A percentile compares a stretch with the other conserved stretches of the same genome.
These are phyloP conservation scores for Allygus modestus DNA, from an alignment of 2,888 invertebrate genomes.

Conservation along the genomic window DNA sequence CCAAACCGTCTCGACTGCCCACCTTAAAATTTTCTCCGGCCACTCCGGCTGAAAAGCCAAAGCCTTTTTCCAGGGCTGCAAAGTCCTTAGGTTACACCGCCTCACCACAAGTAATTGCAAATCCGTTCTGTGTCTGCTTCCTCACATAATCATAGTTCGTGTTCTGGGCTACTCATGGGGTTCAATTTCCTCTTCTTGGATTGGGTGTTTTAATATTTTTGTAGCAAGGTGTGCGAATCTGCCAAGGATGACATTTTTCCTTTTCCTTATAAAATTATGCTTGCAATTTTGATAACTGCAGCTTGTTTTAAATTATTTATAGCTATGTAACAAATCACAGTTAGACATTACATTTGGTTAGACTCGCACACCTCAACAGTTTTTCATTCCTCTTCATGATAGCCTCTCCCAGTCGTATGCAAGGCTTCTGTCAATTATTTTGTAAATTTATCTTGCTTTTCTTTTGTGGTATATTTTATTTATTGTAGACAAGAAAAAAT, in stretches of 20 bases:
- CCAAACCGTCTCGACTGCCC: slow-evolving; percentile 41
- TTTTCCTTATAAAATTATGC: too few relatives aligned
- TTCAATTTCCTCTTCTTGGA: slow-evolving; percentile 13
- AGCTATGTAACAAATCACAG: not conserved
- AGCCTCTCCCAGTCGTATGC: slow-evolving; percentile 6
- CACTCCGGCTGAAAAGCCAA: slow-evolving; percentile 17
- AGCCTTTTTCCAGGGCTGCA: slow-evolving; percentile 1
- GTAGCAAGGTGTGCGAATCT: slow-evolving; percentile 24
- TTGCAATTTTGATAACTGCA: not conserved
- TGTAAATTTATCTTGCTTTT: slow-evolving; percentile 1
- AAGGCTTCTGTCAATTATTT: slow-evolving; percentile 4
- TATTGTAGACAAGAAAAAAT: not conserved
- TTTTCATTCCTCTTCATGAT: not conserved
- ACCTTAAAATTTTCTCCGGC: slow-evolving; percentile 41
- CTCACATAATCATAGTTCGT: slow-evolving; percentile 8
- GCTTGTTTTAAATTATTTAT: not conserved
- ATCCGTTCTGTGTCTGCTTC: slow-evolving; percentile 25
- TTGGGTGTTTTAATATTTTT: slow-evolving; percentile 38
- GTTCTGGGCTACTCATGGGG: slow-evolving; percentile 26
- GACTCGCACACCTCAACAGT: slow-evolving; percentile 32
- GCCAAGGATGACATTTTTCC: not conserved
- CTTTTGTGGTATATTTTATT: not conserved
- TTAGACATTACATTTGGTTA: not conserved
- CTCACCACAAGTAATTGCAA: slow-evolving; percentile 46
- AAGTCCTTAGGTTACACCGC: slow-evolving; percentile 8